Percentiles rank a stretch among this genome's conserved stretches.
Evolutionary conservation across 2,113 vertebrate genomes (phyloP).

Genomic region (Microcebus ravelobensis): DNA sequence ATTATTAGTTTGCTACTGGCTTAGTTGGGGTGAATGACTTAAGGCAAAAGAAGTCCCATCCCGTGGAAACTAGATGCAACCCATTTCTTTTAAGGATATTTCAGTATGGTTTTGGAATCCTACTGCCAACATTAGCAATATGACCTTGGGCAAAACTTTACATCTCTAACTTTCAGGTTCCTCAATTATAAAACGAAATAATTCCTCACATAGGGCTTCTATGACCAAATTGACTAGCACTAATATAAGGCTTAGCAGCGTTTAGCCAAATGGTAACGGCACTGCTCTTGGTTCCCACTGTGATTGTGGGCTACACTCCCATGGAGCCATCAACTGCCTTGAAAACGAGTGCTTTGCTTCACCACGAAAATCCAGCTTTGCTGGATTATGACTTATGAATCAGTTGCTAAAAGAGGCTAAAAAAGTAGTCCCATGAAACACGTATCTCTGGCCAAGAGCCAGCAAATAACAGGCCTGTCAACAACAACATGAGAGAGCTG

Average conservation of each 20-base stretch:
- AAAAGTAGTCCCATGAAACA: background rate
- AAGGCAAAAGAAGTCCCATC: background rate
- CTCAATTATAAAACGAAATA: background rate
- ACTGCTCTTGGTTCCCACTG: background rate
- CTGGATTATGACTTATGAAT: background rate
- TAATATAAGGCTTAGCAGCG: too few species aligned
- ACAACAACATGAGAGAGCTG: too few species aligned
- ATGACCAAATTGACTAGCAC: rapidly evolving
- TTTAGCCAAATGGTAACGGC: background rate
- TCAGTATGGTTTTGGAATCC: background rate
- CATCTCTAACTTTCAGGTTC: background rate
- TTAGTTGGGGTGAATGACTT: background rate
- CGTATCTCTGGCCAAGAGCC: background rate
- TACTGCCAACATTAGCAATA: background rate
- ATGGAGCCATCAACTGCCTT: background rate
- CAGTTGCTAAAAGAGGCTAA: background rate
- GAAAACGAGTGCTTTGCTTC: background rate
- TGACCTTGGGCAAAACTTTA: background rate
- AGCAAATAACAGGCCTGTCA: background rate
- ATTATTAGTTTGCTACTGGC: background rate
- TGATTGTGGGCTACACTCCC: rapidly evolving
- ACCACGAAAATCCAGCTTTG: background rate
- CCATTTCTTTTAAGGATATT: background rate
- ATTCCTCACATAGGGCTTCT: background rate
- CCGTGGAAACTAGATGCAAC: background rate